phyloP scores from a whole-genome alignment of 2,113 vertebrate genomes.

The Rostratula benghalensis region DNA sequence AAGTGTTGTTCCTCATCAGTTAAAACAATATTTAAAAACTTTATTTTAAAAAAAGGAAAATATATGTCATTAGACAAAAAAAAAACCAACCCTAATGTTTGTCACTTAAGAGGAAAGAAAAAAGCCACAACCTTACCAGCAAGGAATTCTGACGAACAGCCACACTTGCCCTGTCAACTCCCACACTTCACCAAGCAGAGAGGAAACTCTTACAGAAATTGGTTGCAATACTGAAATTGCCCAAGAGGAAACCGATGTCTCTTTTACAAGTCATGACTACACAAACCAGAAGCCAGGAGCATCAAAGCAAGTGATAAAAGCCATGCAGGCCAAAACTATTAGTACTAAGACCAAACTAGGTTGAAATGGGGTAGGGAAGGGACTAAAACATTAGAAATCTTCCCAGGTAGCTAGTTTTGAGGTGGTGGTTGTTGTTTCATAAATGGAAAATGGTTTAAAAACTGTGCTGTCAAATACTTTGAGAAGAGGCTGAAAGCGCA shows the following conservation, averaged over 20 bases:
- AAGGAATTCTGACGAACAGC: neutral
- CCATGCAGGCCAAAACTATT: neutral
- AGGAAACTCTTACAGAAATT: constrained; percentile 45
- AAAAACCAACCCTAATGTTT: neutral
- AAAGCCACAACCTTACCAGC: constrained; percentile 47
- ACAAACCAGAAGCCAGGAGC: neutral
- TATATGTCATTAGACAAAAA: neutral
- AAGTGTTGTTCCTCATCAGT: neutral
- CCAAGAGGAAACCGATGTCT: constrained; percentile 53
- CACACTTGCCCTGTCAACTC: neutral
- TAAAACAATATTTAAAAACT: neutral
- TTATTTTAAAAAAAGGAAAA: neutral
- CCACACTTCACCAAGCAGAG: constrained; percentile 11
- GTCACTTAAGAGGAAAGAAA: neutral
- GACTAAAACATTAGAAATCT: neutral
- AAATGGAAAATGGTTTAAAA: neutral
- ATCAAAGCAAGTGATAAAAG: neutral
- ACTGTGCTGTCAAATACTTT: neutral
- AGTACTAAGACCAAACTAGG: neutral
- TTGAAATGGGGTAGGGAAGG: neutral
- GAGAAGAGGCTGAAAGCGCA: neutral
- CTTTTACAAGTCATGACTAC: constrained; percentile 5
- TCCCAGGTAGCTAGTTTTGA: neutral
- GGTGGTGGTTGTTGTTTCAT: neutral
- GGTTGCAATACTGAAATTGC: constrained; percentile 33